Conservation (phyloP, 2,888 invertebrate species). For the Ptilodon capucinus region DNA sequence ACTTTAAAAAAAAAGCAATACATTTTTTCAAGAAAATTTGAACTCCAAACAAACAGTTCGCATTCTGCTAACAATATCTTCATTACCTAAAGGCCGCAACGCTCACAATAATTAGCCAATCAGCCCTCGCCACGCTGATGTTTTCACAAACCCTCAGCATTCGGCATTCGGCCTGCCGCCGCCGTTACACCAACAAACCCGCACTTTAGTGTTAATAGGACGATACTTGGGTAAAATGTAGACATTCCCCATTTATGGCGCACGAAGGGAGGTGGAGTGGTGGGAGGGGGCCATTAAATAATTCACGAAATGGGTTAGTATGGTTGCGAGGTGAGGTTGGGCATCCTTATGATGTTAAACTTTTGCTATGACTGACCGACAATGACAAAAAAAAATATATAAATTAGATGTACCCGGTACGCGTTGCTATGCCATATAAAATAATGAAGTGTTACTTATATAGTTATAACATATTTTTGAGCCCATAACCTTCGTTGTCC, state of each 20-base stretch:
- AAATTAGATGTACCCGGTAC: too few relatives aligned
- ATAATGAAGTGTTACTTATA: too few relatives aligned
- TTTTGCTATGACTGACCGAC: too few relatives aligned
- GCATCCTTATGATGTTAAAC: too few relatives aligned
- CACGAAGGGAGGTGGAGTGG: background rate
- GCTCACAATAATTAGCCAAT: background rate
- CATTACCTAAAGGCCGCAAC: background rate
- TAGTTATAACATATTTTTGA: too few relatives aligned
- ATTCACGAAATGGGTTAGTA: background rate
- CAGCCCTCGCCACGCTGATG: background rate
- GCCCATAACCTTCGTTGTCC: too few relatives aligned
- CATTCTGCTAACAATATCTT: background rate
- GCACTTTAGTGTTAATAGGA: background rate
- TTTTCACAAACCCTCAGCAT: background rate
- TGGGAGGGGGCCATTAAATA: background rate
- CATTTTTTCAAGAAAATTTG: too few relatives aligned
- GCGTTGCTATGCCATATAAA: too few relatives aligned
- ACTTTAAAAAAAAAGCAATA: too few relatives aligned
- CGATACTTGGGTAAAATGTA: background rate
- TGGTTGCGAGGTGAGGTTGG: background rate
- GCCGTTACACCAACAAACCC: background rate
- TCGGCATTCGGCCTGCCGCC: background rate
- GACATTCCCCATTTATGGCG: background rate
- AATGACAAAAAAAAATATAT: too few relatives aligned
- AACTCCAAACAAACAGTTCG: too few relatives aligned